Evolutionary conservation across 2,888 invertebrate genomes (phyloP), one percentile per base, ranked within the genome.

Genomic region (Dasysyrphus albostriatus): DNA sequence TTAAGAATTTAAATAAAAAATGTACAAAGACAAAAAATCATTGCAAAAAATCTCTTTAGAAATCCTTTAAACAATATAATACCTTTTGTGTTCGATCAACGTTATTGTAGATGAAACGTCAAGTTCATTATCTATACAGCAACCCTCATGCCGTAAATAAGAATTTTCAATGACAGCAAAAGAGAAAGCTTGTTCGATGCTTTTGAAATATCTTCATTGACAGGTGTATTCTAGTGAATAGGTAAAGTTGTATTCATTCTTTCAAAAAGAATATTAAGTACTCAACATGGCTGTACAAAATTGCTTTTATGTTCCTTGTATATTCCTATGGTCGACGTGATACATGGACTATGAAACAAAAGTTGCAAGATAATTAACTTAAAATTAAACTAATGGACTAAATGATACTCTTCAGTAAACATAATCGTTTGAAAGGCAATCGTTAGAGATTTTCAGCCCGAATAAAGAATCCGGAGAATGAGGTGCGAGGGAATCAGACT

Each of bases 81-180:
- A 14, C 24, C 2, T 29, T n/a, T 32, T 54, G 3, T 54, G 4
- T 54, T 14, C 32, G 8, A 32, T 54, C 8, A 14, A 32, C 7
- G 3, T 54, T 54, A 32, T 29, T 32, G 29, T n/a, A 54, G 54
- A 54, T 54, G 29, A 54, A 54, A 54, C 14, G 29, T 54, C 29
- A 32, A 54, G 29, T 29, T 54, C n/a, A 54, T 54, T 54, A 29
- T 14, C 14, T 54, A 8, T 2, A 2, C 4, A 24, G 3, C 10
- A 24, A 14, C 51, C 29, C 6, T 54, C 29, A 7, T 24, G 24
- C 19, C 47, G 12, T 24, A 24, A 24, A 51, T 24, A 51, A 51
- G 51, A 51, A 51, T 51, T 24, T 51, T 1, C 14, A 54, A 54
- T 29, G 29, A 29, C 54, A 54, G 14, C 14, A 29, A 29, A 14